Percentiles rank a stretch among this genome's conserved stretches.
phyloP scores from a whole-genome alignment of 2,113 vertebrate genomes.

The Anthoscopus minutus region DNA sequence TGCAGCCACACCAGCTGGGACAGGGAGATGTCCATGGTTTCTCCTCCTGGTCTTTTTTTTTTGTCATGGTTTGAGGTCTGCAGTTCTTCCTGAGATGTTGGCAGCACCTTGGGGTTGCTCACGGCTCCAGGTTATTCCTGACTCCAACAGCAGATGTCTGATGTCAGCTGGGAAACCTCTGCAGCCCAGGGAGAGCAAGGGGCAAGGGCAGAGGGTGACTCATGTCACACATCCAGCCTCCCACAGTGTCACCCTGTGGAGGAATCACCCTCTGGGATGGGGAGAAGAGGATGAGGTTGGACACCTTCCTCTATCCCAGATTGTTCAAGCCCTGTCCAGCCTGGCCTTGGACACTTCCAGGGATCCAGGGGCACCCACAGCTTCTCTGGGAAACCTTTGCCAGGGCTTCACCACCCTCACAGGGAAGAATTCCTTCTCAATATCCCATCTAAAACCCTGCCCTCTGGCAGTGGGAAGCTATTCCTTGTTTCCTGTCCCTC shows the following conservation, averaged over 20 bases:
- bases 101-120: not conserved
- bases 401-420: rapidly evolving
- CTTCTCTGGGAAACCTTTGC: not conserved
- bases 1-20: not conserved
- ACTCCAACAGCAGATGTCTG: not conserved
- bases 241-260: not conserved
- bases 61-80: not conserved
- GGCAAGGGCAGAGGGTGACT: not conserved
- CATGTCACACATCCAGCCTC: not conserved
- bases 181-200: not conserved
- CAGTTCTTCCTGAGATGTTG: rapidly evolving
- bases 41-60: not conserved
- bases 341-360: not conserved
- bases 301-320: not conserved
- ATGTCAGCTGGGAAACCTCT: not conserved
- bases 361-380: not conserved
- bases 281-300: not conserved
- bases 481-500: not conserved
- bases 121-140: not conserved
- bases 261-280: rapidly evolving
- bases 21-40: not conserved
- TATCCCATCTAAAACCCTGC: not conserved
- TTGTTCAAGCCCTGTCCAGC: rapidly evolving
- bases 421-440: rapidly evolving
- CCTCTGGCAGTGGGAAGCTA: not conserved